Percentiles rank a stretch among this genome's conserved stretches.
phyloP scores from a whole-genome alignment of 2,797 vertebrate genomes.

The Hoplostethus atlanticus region DNA sequence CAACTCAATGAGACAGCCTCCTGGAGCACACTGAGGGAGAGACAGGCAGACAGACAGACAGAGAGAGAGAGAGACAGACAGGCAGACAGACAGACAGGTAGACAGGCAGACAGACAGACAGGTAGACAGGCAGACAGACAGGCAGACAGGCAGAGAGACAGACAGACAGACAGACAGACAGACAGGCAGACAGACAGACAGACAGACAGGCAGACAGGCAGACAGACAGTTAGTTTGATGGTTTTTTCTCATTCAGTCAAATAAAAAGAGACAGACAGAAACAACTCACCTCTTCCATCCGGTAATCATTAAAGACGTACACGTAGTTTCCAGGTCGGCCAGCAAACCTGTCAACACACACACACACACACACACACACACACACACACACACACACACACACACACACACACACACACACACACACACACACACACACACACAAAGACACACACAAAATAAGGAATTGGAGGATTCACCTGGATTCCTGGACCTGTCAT shows the following conservation, averaged over 20 bases:
- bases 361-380: constrained; percentile 8
- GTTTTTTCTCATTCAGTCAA: background rate
- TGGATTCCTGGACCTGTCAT: too few species aligned
- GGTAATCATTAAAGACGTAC: constrained; percentile 93
- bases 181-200: background rate
- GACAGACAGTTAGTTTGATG: too few species aligned
- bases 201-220: too few species aligned
- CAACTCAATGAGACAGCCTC: constrained; percentile 96
- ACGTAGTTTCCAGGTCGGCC: constrained; percentile 94
- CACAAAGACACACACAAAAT: background rate
- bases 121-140: background rate
- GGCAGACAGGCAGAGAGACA: background rate
- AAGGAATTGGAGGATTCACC: background rate
- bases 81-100: background rate
- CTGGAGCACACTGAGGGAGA: constrained; percentile 91
- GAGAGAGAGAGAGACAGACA: background rate
- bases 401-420: constrained; percentile 8
- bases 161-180: background rate
- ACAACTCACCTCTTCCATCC: constrained; percentile 94
- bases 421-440: constrained; percentile 18
- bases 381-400: constrained; percentile 18
- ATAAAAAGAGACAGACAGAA: background rate
- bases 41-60: background rate
- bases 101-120: background rate
- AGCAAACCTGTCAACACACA: constrained; percentile 87